These are phyloP conservation scores for Zele albiditarsus DNA, from an alignment of 2,888 invertebrate species.

Conservation along the genomic window DNA sequence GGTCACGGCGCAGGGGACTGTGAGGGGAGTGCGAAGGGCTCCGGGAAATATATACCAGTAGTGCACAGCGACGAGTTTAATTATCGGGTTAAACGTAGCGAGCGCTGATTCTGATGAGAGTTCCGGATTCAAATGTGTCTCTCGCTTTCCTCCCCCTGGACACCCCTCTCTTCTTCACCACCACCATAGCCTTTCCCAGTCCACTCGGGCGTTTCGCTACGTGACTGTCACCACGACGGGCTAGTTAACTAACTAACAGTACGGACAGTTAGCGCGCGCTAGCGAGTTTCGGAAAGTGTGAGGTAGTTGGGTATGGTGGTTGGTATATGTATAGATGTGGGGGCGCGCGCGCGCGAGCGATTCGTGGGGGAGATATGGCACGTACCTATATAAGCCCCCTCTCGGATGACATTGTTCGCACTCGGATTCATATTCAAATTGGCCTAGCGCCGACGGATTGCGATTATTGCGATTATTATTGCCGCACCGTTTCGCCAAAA, in stretches of 20 bases:
- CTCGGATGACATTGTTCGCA: slow-evolving; percentile 71
- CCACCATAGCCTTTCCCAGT: slow-evolving; percentile 10
- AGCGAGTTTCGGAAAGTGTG: slow-evolving; percentile 33
- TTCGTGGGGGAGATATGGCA: slow-evolving; percentile 71
- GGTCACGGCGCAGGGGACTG: slow-evolving; percentile 41
- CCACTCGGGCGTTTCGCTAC: slow-evolving; percentile 55
- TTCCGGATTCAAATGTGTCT: slow-evolving; percentile 70
- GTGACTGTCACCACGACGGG: slow-evolving; percentile 71
- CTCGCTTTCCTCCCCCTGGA: slow-evolving; percentile 52
- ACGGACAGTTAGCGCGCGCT: slow-evolving; percentile 60
- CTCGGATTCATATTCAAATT: slow-evolving; percentile 73
- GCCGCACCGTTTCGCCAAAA: slow-evolving; percentile 52
- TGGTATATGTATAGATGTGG: slow-evolving; percentile 10
- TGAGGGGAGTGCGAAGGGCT: slow-evolving; percentile 17
- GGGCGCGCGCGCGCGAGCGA: slow-evolving; percentile 51
- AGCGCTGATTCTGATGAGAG: slow-evolving; percentile 72
- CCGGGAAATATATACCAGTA: slow-evolving; percentile 44
- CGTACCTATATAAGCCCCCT: slow-evolving; percentile 60
- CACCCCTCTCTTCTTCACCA: not conserved
- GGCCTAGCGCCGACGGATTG: slow-evolving; percentile 64
- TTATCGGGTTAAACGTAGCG: slow-evolving; percentile 72
- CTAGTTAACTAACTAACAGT: slow-evolving; percentile 72
- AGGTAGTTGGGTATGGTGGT: not conserved
- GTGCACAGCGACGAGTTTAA: slow-evolving; percentile 64
- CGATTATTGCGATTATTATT: slow-evolving; percentile 70